Conservation (phyloP, 2,888 invertebrate species). For the Eurytoma adleriae region DNA sequence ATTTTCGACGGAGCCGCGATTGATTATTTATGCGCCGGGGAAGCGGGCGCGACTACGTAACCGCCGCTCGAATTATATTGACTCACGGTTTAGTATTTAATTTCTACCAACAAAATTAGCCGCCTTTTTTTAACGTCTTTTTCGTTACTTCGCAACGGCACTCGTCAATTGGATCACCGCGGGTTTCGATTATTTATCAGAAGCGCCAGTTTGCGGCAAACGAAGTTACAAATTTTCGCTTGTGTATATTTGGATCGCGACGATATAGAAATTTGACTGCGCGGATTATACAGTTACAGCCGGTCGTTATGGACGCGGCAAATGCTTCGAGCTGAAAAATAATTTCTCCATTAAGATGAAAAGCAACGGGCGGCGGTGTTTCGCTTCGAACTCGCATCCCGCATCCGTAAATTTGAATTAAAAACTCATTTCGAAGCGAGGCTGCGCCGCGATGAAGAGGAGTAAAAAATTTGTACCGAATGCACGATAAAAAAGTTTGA, state of each 20-base stretch:
- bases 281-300: background rate
- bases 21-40: conserved; percentile 47
- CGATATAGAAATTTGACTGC: no score
- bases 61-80: conserved; percentile 29
- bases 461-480: conserved; percentile 12
- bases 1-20: conserved; percentile 43
- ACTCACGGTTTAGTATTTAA: conserved; percentile 18
- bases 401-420: conserved; percentile 39
- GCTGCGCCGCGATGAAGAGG: background rate
- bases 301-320: background rate
- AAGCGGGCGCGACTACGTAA: no score
- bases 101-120: conserved; percentile 30
- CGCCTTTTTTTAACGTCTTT: background rate
- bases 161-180: no score
- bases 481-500: conserved; percentile 14
- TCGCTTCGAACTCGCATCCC: background rate
- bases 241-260: no score
- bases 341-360: conserved; percentile 13
- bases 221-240: no score
- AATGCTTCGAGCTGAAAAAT: conserved; percentile 13
- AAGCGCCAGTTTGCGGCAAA: no score
- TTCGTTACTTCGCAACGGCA: no score
- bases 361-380: conserved; percentile 2
- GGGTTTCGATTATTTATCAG: no score
- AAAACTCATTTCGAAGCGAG: conserved; percentile 25